A percentile compares a stretch with the other conserved stretches of the same genome.
These are phyloP conservation scores for Pitta sordida DNA, from an alignment of 2,113 vertebrate species.

Conservation along the genomic window DNA sequence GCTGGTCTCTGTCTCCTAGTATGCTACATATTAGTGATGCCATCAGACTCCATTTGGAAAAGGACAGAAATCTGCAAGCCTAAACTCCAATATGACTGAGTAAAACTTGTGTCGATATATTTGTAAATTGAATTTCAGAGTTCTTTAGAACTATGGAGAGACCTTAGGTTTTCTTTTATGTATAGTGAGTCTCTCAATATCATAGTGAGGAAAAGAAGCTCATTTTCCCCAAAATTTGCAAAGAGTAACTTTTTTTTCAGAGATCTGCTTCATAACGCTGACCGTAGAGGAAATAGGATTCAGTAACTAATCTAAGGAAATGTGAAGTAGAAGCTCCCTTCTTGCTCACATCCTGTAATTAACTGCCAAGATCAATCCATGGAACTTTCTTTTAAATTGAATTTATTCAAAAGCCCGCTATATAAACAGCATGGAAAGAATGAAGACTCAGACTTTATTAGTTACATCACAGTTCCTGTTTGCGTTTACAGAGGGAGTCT, in stretches of 20 bases:
- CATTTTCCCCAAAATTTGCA: neutral
- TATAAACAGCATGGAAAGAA: neutral
- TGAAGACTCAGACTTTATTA: neutral
- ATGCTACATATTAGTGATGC: conserved; percentile 32
- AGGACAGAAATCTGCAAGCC: conserved; percentile 13
- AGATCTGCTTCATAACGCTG: neutral
- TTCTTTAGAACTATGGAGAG: neutral
- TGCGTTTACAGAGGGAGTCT: neutral
- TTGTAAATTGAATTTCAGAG: neutral
- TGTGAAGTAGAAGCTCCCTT: neutral
- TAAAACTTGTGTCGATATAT: neutral
- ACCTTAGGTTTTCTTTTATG: neutral
- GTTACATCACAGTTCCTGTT: neutral
- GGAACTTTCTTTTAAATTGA: neutral
- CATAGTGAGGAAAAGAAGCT: neutral
- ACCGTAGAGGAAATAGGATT: neutral
- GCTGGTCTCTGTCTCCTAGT: conserved; percentile 35
- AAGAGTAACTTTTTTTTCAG: neutral
- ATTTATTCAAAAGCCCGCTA: neutral
- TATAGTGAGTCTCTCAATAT: neutral
- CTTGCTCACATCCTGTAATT: neutral
- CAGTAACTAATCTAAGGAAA: neutral
- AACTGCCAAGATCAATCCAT: neutral
- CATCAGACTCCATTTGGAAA: conserved; percentile 41
- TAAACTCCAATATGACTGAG: neutral